Conservation (phyloP, 2,797 vertebrate species). For the Malacoctenus gilli region DNA sequence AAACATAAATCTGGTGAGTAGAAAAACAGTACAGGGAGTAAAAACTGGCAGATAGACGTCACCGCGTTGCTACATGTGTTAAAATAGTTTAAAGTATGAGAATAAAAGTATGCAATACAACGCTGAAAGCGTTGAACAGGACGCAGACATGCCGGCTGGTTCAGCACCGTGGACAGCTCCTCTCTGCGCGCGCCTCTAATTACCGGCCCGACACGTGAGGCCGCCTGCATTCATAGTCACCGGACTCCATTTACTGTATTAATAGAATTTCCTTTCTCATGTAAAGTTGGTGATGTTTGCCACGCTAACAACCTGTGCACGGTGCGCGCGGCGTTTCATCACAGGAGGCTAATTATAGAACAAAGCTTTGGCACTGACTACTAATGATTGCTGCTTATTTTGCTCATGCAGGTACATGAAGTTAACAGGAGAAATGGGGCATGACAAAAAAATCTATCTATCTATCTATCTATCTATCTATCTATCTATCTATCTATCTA, state of each 20-base stretch:
- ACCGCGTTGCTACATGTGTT: too few relatives aligned
- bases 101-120: too few relatives aligned
- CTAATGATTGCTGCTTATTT: conserved; percentile 29
- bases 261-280: conserved; percentile 24
- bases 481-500: not conserved
- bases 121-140: too few relatives aligned
- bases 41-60: too few relatives aligned
- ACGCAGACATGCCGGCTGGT: too few relatives aligned
- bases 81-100: too few relatives aligned
- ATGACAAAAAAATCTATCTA: conserved; percentile 8
- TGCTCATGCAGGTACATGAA: conserved; percentile 10
- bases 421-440: conserved; percentile 20
- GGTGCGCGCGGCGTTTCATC: conserved; percentile 3
- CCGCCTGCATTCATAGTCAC: conserved; percentile 11
- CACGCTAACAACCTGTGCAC: conserved; percentile 30
- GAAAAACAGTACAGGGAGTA: too few relatives aligned
- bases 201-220: conserved; percentile 33
- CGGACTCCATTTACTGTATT: conserved; percentile 19
- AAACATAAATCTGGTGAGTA: too few relatives aligned
- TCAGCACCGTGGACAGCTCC: conserved; percentile 76
- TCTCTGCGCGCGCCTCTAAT: conserved; percentile 26
- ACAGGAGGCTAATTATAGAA: conserved; percentile 53
- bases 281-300: conserved; percentile 24
- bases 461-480: not conserved
- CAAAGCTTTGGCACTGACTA: conserved; percentile 36